A percentile compares a stretch with the other conserved stretches of the same genome.
phyloP scores from a whole-genome alignment of 2,113 vertebrate species.

The Phalacrocorax pelagicus region DNA sequence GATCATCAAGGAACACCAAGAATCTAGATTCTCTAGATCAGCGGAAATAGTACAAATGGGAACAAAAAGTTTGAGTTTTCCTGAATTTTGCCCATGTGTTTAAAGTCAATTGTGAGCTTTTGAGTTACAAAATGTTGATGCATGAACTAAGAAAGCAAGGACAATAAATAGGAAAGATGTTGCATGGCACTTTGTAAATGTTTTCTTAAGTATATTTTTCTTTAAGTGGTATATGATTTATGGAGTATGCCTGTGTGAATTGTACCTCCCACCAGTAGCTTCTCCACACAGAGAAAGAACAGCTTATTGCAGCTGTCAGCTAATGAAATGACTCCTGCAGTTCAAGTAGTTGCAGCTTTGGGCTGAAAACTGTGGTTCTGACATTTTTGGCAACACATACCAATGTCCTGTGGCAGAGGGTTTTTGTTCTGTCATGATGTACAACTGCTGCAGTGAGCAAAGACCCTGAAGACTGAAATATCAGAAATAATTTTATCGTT shows the following conservation, averaged over 20 bases:
- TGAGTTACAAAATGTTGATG: neutral
- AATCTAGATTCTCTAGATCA: neutral
- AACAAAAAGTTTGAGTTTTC: neutral
- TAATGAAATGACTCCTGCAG: conserved; percentile 49
- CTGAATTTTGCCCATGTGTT: neutral
- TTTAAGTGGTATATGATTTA: conserved; percentile 39
- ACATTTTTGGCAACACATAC: conserved; percentile 1
- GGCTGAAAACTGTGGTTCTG: conserved; percentile 19
- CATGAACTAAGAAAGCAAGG: neutral
- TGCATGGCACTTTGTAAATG: neutral
- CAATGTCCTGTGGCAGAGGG: conserved; percentile 2
- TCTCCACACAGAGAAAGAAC: neutral
- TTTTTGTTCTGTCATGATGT: neutral
- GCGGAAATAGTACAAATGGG: neutral
- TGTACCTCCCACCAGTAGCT: conserved; percentile 40
- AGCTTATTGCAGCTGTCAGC: conserved; percentile 49
- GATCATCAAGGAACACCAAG: neutral
- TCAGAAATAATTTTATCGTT: neutral
- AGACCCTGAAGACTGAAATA: neutral
- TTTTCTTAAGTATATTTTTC: conserved; percentile 1
- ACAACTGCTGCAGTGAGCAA: neutral
- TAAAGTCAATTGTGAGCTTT: neutral
- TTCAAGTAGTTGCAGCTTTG: conserved; percentile 34
- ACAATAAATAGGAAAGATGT: neutral
- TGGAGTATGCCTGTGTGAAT: neutral